Percentiles rank a stretch among this genome's conserved stretches.
These are phyloP conservation scores for Emesis russula DNA, from an alignment of 2,888 invertebrate genomes.

Conservation along the genomic window DNA sequence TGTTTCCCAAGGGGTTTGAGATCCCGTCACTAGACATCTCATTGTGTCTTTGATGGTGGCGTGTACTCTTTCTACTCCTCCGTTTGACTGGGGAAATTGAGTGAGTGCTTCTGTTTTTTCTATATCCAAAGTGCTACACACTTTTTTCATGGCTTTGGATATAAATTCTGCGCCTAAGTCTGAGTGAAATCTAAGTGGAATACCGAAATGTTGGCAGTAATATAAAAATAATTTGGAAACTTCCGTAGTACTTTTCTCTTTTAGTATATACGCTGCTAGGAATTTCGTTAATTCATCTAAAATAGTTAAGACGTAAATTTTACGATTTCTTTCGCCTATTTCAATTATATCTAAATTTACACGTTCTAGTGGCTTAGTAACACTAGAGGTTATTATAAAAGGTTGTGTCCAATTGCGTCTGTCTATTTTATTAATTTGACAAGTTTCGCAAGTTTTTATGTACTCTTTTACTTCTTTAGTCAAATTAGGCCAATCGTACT, in stretches of 20 bases:
- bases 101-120: conserved; percentile 36
- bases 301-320: conserved; percentile 27
- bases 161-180: conserved; percentile 33
- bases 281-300: conserved; percentile 39
- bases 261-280: conserved; percentile 33
- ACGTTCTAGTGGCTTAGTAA: conserved; percentile 31
- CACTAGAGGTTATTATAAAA: conserved; percentile 33
- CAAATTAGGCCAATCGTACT: conserved; percentile 59
- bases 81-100: conserved; percentile 29
- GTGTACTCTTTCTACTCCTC: conserved; percentile 34
- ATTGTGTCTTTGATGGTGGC: conserved; percentile 33
- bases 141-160: conserved; percentile 26
- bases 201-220: conserved; percentile 9
- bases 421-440: conserved; percentile 63
- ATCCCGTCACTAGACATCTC: conserved; percentile 2
- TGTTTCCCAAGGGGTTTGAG: not conserved
- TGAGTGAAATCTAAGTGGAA: conserved; percentile 28
- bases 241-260: conserved; percentile 30
- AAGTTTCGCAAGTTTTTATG: conserved; percentile 50
- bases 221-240: conserved; percentile 18
- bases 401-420: conserved; percentile 36
- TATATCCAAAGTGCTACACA: not conserved
- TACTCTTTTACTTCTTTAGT: conserved; percentile 58
- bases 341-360: conserved; percentile 40
- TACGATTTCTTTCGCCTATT: conserved; percentile 20